A percentile compares a stretch with the other conserved stretches of the same genome.
phyloP scores from a whole-genome alignment of 2,113 vertebrate species.

The Pseudopipra pipra region DNA sequence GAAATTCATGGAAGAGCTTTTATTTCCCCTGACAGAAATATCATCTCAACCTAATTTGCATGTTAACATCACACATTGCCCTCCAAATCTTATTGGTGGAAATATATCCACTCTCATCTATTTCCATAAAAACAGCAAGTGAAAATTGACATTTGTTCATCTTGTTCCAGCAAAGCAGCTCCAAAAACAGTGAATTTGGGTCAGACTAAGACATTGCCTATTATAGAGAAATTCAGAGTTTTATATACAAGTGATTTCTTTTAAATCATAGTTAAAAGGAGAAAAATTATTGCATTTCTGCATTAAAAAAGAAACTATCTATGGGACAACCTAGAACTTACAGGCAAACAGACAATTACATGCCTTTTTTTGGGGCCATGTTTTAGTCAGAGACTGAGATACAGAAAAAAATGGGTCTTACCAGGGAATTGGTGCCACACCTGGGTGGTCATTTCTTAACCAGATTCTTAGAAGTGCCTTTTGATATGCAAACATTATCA shows the following conservation, averaged over 20 bases:
- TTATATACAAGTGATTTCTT: background rate
- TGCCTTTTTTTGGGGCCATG: background rate
- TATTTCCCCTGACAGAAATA: constrained; percentile 49
- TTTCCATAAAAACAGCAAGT: constrained; percentile 1
- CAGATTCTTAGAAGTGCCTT: background rate
- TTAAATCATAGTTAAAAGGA: background rate
- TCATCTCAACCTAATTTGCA: constrained; percentile 33
- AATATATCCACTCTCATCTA: background rate
- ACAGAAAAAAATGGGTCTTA: background rate
- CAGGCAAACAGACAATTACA: background rate
- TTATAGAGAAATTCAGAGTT: background rate
- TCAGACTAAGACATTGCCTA: background rate
- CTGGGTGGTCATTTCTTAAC: background rate
- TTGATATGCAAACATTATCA: background rate
- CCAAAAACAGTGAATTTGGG: background rate
- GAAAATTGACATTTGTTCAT: constrained; percentile 23
- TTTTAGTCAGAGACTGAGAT: background rate
- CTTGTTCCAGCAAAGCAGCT: background rate
- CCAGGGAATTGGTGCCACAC: background rate
- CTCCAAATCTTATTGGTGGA: constrained; percentile 1
- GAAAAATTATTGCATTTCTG: background rate
- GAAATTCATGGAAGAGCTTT: constrained; percentile 44
- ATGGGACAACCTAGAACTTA: background rate
- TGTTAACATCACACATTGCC: background rate
- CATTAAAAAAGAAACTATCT: background rate